Percentiles rank a stretch among this genome's conserved stretches.
phyloP scores from a whole-genome alignment of 2,888 invertebrate species.

The Cenopis cana region DNA sequence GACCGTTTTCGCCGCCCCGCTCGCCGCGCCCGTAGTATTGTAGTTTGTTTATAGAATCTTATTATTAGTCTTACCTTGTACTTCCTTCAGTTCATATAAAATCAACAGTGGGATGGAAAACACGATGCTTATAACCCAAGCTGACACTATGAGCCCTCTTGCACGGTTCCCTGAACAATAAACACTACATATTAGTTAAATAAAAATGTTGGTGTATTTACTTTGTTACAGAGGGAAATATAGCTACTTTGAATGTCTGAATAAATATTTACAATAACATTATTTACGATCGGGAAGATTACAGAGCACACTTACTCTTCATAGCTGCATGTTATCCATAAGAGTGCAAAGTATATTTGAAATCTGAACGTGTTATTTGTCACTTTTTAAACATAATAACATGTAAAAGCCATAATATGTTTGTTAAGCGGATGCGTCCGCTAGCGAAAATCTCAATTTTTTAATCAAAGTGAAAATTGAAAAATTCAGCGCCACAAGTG shows the following conservation, averaged over 20 bases:
- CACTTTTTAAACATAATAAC: too few species aligned
- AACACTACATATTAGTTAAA: slow-evolving; percentile 16
- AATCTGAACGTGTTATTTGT: too few species aligned
- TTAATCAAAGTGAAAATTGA: too few species aligned
- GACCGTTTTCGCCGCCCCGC: too few species aligned
- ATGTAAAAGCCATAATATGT: too few species aligned
- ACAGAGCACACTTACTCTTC: background rate
- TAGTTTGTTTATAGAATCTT: background rate
- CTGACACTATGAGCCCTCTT: slow-evolving; percentile 90
- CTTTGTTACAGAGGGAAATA: background rate
- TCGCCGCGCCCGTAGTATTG: too few species aligned
- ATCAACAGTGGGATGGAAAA: slow-evolving; percentile 93
- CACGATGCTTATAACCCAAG: slow-evolving; percentile 92
- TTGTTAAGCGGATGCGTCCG: too few species aligned
- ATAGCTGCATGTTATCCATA: too few species aligned
- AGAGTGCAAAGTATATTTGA: too few species aligned
- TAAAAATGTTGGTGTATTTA: too few species aligned
- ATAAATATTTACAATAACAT: background rate
- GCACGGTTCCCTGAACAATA: slow-evolving; percentile 92
- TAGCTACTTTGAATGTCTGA: background rate
- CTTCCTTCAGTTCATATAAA: slow-evolving; percentile 91
- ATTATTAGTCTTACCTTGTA: slow-evolving; percentile 86
- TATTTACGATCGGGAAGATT: background rate
- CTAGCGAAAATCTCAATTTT: too few species aligned
- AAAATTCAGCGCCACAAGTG: too few species aligned